Conservation (phyloP, 2,113 vertebrate species). For the Epinephelus cyanopodus region DNA sequence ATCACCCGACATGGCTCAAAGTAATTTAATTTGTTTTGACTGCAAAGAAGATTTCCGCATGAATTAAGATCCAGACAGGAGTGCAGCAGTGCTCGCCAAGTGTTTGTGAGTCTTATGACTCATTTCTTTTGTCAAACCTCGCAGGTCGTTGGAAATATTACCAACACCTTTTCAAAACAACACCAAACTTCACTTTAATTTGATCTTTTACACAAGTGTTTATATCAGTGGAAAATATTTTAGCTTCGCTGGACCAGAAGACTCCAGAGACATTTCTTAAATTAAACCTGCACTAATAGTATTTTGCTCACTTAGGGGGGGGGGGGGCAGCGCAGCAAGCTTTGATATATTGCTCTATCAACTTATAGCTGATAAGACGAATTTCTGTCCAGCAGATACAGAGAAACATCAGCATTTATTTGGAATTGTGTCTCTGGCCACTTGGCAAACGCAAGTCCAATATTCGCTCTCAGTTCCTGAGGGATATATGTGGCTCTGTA, state of each 20-base stretch:
- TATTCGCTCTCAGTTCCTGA: not conserved
- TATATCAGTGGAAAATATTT: not conserved
- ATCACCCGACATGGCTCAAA: slow-evolving; percentile 9
- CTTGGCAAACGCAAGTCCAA: not conserved
- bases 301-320: not conserved
- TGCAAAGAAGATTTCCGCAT: not conserved
- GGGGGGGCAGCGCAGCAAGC: not conserved
- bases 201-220: not conserved
- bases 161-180: not conserved
- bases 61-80: not conserved
- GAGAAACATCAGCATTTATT: not conserved
- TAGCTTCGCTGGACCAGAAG: not conserved
- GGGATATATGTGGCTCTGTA: not conserved
- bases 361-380: not conserved
- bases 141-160: not conserved
- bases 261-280: not conserved
- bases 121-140: not conserved
- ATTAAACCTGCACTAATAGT: not conserved
- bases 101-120: not conserved
- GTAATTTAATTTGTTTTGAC: slow-evolving; percentile 44
- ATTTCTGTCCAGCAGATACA: not conserved
- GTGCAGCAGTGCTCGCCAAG: not conserved
- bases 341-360: not conserved
- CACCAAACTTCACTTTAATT: not conserved
- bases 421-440: not conserved